Base-by-base conservation (phyloP, 2,113 vertebrate genomes). In the Caranx melampygus region DNA sequence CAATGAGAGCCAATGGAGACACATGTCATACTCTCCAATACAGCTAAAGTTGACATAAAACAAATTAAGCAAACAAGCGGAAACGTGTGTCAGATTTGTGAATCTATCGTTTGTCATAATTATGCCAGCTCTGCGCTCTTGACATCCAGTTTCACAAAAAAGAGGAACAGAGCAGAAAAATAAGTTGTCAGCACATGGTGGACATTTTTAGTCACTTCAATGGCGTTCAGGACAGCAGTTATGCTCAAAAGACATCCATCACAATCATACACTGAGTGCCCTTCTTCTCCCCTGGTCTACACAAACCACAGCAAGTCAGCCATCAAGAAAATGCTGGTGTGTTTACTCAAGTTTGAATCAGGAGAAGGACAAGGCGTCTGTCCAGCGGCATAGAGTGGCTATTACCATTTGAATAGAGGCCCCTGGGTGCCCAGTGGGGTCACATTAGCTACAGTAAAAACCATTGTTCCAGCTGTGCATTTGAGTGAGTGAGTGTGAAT, bases 391-490 rank as follows among this genome's bases (percentile, higher is more conserved):
- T 65, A 82, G 82, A 71, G 78, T 34, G 87, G 79, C 78, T 81
- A 92, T 93, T 94, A 89, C 84, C 92, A 93, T 93, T 54, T 93
- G 88, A 92, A 92, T 87, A 51, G 90, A 87, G 81, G 81, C 79
- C 88, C 82, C 86, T 75, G 71, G 73, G 63, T 83, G 90, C 80
- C 79, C 91, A 68, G 79, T 90, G 87, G 89, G 89, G 90, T 87
- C 75, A 93, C 90, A 93, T 91, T 90, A 88, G 87, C 87, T 88
- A 92, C 92, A 93, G 92, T 92, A 81, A 79, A 83, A 79, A 51
- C 83, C 85, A 90, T 92, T 93, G 92, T 93, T 88, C 75, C 87
- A 79, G 77, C 84, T 87, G 88, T 88, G 87, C 45, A 21, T 52
- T 47, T 73, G 52, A 58, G 13, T 37, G 33, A 37, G 69, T 47